Evolutionary conservation across 1,140 invertebrate genomes (phyloP).

Genomic region (Drosophila orosa): DNA sequence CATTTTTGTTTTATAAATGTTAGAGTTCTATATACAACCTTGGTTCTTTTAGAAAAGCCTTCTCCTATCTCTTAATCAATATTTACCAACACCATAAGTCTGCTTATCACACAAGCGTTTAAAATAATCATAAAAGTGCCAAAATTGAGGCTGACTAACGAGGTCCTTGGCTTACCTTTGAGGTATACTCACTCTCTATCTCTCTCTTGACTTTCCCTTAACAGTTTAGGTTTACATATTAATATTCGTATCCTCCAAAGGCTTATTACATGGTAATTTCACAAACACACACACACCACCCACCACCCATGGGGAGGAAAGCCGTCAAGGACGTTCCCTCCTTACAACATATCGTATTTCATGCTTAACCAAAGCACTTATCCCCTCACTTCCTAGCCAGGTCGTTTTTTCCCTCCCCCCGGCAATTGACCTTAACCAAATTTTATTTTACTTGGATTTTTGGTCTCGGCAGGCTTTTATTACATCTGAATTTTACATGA

Average conservation of each 20-base stretch:
- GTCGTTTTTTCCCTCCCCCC: not conserved
- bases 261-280: constrained; percentile 36
- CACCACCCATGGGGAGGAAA: not conserved
- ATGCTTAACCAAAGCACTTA: constrained; percentile 29
- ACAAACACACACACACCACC: constrained; percentile 6
- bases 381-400: not conserved
- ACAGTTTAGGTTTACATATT: constrained; percentile 25
- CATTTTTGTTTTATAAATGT: not conserved
- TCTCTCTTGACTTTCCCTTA: not conserved
- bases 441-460: constrained; percentile 17
- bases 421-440: constrained; percentile 33
- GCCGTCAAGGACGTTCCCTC: constrained; percentile 3
- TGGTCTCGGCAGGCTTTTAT: constrained; percentile 27
- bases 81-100: not conserved
- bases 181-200: not conserved
- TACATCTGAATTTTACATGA: constrained; percentile 39
- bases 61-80: not conserved
- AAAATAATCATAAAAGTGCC: constrained; percentile 2
- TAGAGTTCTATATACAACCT: too few relatives aligned
- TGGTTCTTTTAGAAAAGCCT: not conserved
- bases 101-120: constrained; percentile 1
- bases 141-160: constrained; percentile 2
- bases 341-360: constrained; percentile 31
- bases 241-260: constrained; percentile 35
- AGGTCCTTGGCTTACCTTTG: constrained; percentile 8